Evolutionary conservation across 92 coral and sea anemone species (phyloP), one percentile per base, ranked within the genome.

Genomic region (Montipora capitata): DNA sequence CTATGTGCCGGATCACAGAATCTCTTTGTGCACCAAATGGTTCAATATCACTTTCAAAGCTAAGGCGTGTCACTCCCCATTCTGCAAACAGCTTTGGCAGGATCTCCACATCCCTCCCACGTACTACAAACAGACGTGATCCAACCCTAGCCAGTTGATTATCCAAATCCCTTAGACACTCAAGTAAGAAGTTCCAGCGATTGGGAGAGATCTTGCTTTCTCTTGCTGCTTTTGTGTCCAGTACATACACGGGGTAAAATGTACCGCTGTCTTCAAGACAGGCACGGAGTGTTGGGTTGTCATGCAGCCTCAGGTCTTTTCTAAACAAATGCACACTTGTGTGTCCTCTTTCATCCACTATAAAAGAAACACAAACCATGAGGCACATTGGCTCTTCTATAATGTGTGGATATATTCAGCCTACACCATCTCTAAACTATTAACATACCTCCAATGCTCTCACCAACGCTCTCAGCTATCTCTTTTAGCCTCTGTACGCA

Each of bases 221-320:
- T 56, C 84, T 81, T 9, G 91, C 89, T 52, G 93, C 94, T 38
- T 77, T 88, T 13, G 93, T 79, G 84, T 94, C 99, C 90, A 96
- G 79, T 14, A 96, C 62, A 72, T 94, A 96, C 68, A 94, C 88
- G 4, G 95, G 95, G 80, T 92, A 94, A 69, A 96, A 94, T 15
- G 84, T 85, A 43, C 89, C 84, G 77, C 98, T 83, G 41, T 83
- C 88, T 15, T 87, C 70, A 57, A 94, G 48, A 14, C 98, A 94
- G 58, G 92, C 88, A 61, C 91, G 58, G n/a, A 96, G 93, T 38
- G 96, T 89, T 54, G 99, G 99, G 80, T 96, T 96, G 94, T 96
- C 99, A 63, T 96, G 99, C 38, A 96, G 91, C 63, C 99, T 89
- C n/a, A 96, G 92, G 82, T 96, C 98, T 74, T 96, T 96, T 54